A percentile compares a stretch with the other conserved stretches of the same genome.
Conservation (phyloP, 1,140 invertebrate species). For the Bactericera cockerelli region DNA sequence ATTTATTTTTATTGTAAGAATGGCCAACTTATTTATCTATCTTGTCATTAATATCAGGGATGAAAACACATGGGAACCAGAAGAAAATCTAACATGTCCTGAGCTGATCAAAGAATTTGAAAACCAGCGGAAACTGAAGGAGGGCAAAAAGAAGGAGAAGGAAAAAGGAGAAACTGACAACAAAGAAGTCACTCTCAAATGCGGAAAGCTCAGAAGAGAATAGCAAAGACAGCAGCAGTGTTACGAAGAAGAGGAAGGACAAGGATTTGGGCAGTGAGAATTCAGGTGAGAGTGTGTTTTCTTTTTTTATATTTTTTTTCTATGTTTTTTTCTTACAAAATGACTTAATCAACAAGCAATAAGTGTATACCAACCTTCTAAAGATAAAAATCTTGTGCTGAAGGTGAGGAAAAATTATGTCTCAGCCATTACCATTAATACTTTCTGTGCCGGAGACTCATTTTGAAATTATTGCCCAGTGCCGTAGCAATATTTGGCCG, state of each 20-base stretch:
- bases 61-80: slow-evolving; percentile 52
- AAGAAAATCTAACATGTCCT: slow-evolving; percentile 62
- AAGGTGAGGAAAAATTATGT: too few relatives aligned
- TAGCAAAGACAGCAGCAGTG: background rate
- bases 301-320: too few relatives aligned
- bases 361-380: too few relatives aligned
- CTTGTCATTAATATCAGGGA: slow-evolving; percentile 29
- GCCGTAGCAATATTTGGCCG: too few relatives aligned
- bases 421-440: too few relatives aligned
- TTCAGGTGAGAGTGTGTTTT: background rate
- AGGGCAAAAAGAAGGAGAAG: slow-evolving; percentile 24
- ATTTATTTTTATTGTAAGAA: background rate
- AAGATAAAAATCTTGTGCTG: too few relatives aligned
- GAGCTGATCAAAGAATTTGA: slow-evolving; percentile 64
- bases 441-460: too few relatives aligned
- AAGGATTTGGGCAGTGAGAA: background rate
- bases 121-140: slow-evolving; percentile 32
- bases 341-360: too few relatives aligned
- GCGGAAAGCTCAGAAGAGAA: background rate
- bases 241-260: slow-evolving; percentile 6
- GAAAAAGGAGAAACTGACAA: background rate
- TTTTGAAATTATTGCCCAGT: too few relatives aligned
- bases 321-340: too few relatives aligned
- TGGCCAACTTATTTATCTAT: background rate
- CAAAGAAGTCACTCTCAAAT: background rate